Base-by-base conservation (phyloP, 2,888 invertebrate species). In the Stenoptilia bipunctidactyla region DNA sequence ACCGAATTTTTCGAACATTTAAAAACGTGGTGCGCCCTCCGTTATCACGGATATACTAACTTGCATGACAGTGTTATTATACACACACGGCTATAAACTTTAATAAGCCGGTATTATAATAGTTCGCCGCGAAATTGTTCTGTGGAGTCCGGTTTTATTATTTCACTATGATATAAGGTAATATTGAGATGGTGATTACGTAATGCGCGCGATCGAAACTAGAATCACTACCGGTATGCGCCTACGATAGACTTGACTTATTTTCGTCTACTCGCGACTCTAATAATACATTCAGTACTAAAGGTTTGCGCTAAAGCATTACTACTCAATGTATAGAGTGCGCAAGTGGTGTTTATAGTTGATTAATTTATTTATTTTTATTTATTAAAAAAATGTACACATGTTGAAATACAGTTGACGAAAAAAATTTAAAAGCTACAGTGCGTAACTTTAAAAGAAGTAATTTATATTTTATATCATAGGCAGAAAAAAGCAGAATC, bases 21-120 rank as follows among this genome's bases (percentile, higher is more conserved):
- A 12, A 30, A 57, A 61, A 69, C 74, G 73, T 71, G 70, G 60
- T 61, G 45, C 59, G 51, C 56, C 63, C 58, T 55, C 61, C 72
- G 67, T 73, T 72, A 75, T 72, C 73, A 66, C 60, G 43, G 56
- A 58, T 53, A 58, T 56, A 74, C 74, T 75, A 72, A 71, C 66
- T 58, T 40, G 47, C 47, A 44, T 45, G 55, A 52, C 20, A 30
- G n/a, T 48, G 53, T 60, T 56, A 61, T 63, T 55, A 66, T 58
- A 58, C 56, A 50, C 58, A 47, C 62, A 58, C 60, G 57, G 56
- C 55, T 50, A 52, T 63, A 65, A 70, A 30, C 63, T 61, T n/a
- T 61, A 65, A 63, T 59, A 40, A 48, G 46, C 50, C 54, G 49
- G 56, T 51, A 64, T 30, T 30, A 30, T 30, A 63, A 68, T 69